phyloP scores from a whole-genome alignment of 2,888 invertebrate genomes.

The Polyommatus iphigenia region DNA sequence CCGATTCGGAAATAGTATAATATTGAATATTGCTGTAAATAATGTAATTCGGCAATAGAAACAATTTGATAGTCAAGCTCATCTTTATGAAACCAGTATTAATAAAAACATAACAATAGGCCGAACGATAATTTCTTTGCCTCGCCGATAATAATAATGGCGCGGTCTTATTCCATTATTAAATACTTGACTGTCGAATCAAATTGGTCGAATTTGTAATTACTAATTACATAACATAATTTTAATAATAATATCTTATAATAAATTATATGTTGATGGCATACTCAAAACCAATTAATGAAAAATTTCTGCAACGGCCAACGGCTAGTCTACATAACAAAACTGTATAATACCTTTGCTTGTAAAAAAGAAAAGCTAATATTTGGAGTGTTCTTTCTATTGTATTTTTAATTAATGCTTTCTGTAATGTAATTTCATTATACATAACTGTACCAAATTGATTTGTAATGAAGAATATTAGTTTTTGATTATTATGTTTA shows the following conservation, averaged over 20 bases:
- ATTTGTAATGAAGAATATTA: constrained; percentile 16
- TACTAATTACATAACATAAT: not conserved
- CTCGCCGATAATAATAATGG: not conserved
- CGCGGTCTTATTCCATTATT: constrained; percentile 5
- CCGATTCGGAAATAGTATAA: constrained; percentile 45
- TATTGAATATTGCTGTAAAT: constrained; percentile 33
- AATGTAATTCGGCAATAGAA: constrained; percentile 12
- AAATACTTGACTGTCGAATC: constrained; percentile 24
- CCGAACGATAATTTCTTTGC: not conserved
- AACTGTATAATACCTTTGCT: not conserved
- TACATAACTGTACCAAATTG: constrained; percentile 28
- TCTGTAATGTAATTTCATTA: constrained; percentile 37
- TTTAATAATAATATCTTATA: not conserved
- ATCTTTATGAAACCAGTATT: constrained; percentile 12
- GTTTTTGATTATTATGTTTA: not conserved
- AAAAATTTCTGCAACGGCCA: not conserved
- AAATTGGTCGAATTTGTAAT: constrained; percentile 4
- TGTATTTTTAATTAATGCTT: constrained; percentile 37
- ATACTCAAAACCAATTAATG: not conserved
- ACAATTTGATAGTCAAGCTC: constrained; percentile 31
- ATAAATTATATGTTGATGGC: constrained; percentile 9
- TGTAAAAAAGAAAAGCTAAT: not conserved
- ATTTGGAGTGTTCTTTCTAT: constrained; percentile 33
- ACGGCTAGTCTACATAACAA: not conserved
- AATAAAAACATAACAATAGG: not conserved